Evolutionary conservation across 1,140 invertebrate species (phyloP).

Genomic region (Atopsyche davidsoni): DNA sequence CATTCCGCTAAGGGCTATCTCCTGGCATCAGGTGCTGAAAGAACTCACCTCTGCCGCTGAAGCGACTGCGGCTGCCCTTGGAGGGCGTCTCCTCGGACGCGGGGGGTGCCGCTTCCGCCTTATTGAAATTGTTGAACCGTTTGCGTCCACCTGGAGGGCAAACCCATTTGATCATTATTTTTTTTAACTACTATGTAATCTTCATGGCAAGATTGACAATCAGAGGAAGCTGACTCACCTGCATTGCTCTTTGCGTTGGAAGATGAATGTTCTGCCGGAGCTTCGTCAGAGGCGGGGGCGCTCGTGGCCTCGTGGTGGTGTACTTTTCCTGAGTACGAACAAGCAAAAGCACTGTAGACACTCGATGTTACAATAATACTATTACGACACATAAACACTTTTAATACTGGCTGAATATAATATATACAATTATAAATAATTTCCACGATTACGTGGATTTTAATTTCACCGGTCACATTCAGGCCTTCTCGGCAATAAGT

Average conservation of each 20-base stretch:
- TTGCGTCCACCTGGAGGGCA: constrained; percentile 12
- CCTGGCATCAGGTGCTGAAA: not conserved
- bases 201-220: too few relatives aligned
- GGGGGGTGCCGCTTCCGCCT: constrained; percentile 22
- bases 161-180: constrained; percentile 2
- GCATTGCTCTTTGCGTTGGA: constrained; percentile 6
- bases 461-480: too few relatives aligned
- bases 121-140: constrained; percentile 11
- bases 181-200: not conserved
- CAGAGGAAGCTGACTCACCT: constrained; percentile 11
- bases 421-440: too few relatives aligned
- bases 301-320: constrained; percentile 10
- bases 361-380: too few relatives aligned
- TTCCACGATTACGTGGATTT: too few relatives aligned
- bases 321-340: constrained; percentile 14
- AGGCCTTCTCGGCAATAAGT: too few relatives aligned
- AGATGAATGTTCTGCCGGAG: constrained; percentile 7
- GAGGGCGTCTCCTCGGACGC: constrained; percentile 34
- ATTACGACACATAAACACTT: too few relatives aligned
- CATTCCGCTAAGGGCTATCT: not conserved
- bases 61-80: constrained; percentile 36
- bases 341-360: too few relatives aligned
- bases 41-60: constrained; percentile 40
- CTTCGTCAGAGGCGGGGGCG: constrained; percentile 2
- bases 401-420: too few relatives aligned